A percentile compares a stretch with the other conserved stretches of the same genome.
Evolutionary conservation across 2,797 vertebrate species (phyloP).

Genomic region (Anguilla pacifica): DNA sequence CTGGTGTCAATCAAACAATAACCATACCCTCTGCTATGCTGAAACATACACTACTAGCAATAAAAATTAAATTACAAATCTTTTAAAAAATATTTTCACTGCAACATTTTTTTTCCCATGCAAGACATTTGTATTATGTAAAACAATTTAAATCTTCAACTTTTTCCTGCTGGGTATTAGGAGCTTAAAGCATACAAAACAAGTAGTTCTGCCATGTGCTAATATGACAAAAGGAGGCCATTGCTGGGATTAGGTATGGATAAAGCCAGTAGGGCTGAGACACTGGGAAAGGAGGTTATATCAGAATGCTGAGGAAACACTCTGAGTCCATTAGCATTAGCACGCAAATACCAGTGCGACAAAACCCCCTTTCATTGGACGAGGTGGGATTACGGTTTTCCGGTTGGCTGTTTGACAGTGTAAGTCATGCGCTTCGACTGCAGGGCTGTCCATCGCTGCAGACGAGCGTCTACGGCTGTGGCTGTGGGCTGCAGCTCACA

Average conservation of each 20-base stretch:
- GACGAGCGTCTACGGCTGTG: too few species aligned
- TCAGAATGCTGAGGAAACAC: conserved; percentile 62
- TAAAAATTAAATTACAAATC: too few species aligned
- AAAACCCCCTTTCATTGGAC: conserved; percentile 63
- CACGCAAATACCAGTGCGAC: conserved; percentile 60
- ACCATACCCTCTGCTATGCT: background rate
- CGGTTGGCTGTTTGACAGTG: conserved; percentile 64
- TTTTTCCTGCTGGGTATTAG: background rate
- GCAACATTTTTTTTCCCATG: too few species aligned
- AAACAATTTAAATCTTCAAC: background rate
- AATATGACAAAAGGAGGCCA: conserved; percentile 47
- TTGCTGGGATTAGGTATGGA: conserved; percentile 46
- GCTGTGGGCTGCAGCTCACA: conserved; percentile 58
- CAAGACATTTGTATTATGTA: too few species aligned
- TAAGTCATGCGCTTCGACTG: conserved; percentile 66
- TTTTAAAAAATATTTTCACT: too few species aligned
- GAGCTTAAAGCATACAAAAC: background rate
- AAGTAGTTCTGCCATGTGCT: conserved; percentile 7
- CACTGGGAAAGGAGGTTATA: conserved; percentile 67
- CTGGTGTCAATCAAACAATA: background rate
- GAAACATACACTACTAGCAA: too few species aligned
- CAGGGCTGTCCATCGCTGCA: conserved; percentile 61
- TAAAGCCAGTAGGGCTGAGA: conserved; percentile 66
- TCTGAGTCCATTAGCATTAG: conserved; percentile 66
- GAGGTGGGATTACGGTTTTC: conserved; percentile 68